Conservation (phyloP, 1,140 invertebrate species). For the Euborellia annulipes region DNA sequence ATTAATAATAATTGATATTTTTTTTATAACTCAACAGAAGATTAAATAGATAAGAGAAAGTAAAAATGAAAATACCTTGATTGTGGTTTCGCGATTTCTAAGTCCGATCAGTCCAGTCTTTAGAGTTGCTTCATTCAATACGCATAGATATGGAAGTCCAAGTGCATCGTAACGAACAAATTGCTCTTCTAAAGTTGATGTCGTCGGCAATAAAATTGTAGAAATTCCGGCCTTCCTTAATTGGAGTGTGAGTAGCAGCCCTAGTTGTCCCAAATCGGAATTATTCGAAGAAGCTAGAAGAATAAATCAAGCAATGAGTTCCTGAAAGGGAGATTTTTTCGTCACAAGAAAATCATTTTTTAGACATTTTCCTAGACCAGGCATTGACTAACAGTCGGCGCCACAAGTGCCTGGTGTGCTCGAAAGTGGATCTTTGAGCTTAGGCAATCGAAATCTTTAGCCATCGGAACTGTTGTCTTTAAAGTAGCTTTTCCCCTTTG, state of each 20-base stretch:
- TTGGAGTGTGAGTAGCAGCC: slow-evolving; percentile 31
- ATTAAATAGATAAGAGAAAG: background rate
- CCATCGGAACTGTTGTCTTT: too few species aligned
- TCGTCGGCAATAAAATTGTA: slow-evolving; percentile 20
- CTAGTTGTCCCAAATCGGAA: slow-evolving; percentile 31
- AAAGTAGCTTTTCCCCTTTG: too few species aligned
- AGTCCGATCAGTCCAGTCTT: slow-evolving; percentile 53
- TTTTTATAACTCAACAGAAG: slow-evolving; percentile 5
- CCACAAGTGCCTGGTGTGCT: too few species aligned
- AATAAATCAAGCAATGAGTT: too few species aligned
- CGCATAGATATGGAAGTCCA: slow-evolving; percentile 49
- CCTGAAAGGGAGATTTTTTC: slow-evolving; percentile 13
- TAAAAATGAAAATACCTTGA: slow-evolving; percentile 35
- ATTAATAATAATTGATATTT: slow-evolving; percentile 10
- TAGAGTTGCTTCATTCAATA: slow-evolving; percentile 44
- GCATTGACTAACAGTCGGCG: too few species aligned
- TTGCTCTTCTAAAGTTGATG: slow-evolving; percentile 13
- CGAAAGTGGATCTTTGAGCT: too few species aligned
- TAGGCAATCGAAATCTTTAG: too few species aligned
- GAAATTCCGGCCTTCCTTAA: slow-evolving; percentile 32
- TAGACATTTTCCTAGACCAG: slow-evolving; percentile 2
- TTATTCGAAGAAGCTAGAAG: slow-evolving; percentile 7
- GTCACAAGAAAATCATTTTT: slow-evolving; percentile 9
- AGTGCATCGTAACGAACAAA: slow-evolving; percentile 25
- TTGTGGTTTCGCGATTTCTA: slow-evolving; percentile 53